Evolutionary conservation across 2,888 invertebrate genomes (phyloP), one percentile per base, ranked within the genome.

Genomic region (Chloroclysta siterata): DNA sequence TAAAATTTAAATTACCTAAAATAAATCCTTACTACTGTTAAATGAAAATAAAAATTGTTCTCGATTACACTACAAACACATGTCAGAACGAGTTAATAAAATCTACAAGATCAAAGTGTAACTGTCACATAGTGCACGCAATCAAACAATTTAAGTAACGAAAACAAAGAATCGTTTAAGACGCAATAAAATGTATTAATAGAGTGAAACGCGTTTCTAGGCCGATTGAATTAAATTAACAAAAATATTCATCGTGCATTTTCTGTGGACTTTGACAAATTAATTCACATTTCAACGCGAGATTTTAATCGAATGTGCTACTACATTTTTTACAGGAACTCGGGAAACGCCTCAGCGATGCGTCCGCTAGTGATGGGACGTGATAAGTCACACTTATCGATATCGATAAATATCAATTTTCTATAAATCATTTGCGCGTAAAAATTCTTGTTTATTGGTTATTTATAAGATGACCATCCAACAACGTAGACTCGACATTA

Each of bases 161-260:
- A 82, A 89, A 87, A 88, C 87, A 88, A 89, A 82, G 83, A 81
- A 87, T 80, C 86, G 78, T 86, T 90, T 87, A 87, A 86, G 79
- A 78, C 76, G 75, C 83, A 82, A 88, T 89, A 84, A 88, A 83
- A 85, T 78, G 85, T 64, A 67, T 88, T 89, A 86, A 87, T 88
- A 87, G 87, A 81, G 82, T 74, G 76, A 80, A 85, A 80, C 86
- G 83, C 74, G 82, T 81, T 81, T 79, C 82, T 81, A 80, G 72
- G 75, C 76, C 77, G 74, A 75, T 81, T 72, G 74, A 76, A 79
- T 80, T 75, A 78, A 79, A 84, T 78, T 75, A 79, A 77, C 22
- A 74, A 46, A 78, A 69, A 66, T 75, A 69, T 74, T 70, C 71
- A 65, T 74, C 74, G 72, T 60, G 55, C 66, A 66, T 70, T 70